Evolutionary conservation across 1,140 invertebrate species (phyloP), one percentile per base, ranked within the genome.

Genomic region (Drosophila lowei): DNA sequence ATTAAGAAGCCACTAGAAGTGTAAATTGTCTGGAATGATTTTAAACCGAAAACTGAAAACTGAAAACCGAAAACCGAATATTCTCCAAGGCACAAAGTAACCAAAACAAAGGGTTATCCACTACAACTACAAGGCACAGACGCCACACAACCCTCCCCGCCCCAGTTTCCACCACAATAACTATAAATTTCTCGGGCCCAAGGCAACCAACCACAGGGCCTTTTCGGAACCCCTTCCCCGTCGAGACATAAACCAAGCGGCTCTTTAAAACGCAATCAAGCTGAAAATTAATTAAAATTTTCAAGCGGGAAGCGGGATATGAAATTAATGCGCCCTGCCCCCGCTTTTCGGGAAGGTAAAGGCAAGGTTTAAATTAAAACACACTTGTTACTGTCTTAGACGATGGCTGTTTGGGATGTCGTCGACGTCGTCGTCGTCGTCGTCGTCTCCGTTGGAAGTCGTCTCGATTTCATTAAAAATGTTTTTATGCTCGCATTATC

Each of bases 211-310:
- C 78, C 74, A 23, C 66, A 68, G 49, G 43, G 8, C 64, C 34
- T 38, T 38, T 38, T 38, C 3, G 34, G 11, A 56, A 50, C 54
- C 34, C 57, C 47, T 42, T 15, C 53, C 28, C 43, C 41, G 43
- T 50, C 9, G 56, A 65, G 66, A 57, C 81, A 75, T 75, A 72
- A 83, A 76, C 71, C 74, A 79, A 78, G 72, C 75, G 74, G 56
- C 83, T 88, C 77, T 90, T 90, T 90, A 90, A 90, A 90, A 90
- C 71, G 89, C 89, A 90, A 90, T 90, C 89, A 90, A 90, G 89
- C 71, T 86, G 89, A 90, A 90, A 90, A 89, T 90, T 90, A 90
- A 90, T 90, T 90, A 90, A 90, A 90, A 90, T 90, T 90, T 80
- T 86, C 71, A 77, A 80, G 76, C 76, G 70, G 67, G 60, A 77